A percentile compares a stretch with the other conserved stretches of the same genome.
Conservation (phyloP, 2,888 invertebrate genomes). For the Dicyrtomina minuta region DNA sequence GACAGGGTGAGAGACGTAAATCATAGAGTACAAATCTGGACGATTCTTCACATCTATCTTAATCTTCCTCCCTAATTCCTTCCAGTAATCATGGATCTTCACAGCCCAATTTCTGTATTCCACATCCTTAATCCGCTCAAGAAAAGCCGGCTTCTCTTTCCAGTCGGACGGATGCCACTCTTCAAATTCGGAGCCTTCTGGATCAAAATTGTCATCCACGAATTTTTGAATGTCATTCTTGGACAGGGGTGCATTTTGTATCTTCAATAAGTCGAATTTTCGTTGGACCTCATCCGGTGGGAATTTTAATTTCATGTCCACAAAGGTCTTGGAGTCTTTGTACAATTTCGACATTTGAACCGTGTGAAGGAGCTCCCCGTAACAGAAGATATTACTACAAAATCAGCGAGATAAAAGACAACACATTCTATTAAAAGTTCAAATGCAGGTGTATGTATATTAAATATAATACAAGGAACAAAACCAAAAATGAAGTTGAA, state of each 20-base stretch:
- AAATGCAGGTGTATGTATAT: no score
- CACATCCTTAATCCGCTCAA: constrained; percentile 70
- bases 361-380: constrained; percentile 67
- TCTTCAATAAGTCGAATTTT: constrained; percentile 64
- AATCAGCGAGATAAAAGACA: no score
- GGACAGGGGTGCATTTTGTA: constrained; percentile 57
- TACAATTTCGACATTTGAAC: constrained; percentile 69
- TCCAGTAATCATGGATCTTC: constrained; percentile 60
- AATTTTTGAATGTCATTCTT: constrained; percentile 41
- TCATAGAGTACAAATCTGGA: constrained; percentile 60
- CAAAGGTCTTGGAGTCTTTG: constrained; percentile 76
- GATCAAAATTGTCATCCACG: constrained; percentile 20
- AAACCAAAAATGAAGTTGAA: no score
- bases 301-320: constrained; percentile 65
- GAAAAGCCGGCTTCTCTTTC: constrained; percentile 71
- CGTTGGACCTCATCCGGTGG: constrained; percentile 63
- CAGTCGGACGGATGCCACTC: constrained; percentile 70
- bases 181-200: constrained; percentile 39
- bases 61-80: constrained; percentile 64
- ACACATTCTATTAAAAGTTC: no score
- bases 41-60: constrained; percentile 69
- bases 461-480: no score
- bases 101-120: constrained; percentile 71
- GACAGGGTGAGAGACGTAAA: constrained; percentile 65
- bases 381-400: constrained; percentile 78